phyloP scores from a whole-genome alignment of 64 coral and sea anemone species.

The Platygyra sinensis region DNA sequence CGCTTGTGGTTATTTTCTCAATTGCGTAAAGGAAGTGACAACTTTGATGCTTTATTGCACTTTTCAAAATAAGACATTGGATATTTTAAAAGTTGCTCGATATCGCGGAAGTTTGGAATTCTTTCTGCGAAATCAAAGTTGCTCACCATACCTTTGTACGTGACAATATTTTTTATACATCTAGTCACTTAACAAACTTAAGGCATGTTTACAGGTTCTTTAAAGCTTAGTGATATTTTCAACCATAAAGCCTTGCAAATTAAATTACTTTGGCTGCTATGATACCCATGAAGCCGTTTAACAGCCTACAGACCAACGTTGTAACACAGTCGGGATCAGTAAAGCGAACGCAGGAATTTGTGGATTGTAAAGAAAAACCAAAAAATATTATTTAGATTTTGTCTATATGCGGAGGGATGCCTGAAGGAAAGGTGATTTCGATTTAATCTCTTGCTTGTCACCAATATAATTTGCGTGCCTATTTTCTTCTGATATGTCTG shows the following conservation, averaged over 20 bases:
- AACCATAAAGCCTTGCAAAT: background rate
- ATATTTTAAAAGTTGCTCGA: constrained; percentile 28
- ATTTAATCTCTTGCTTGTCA: background rate
- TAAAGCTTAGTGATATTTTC: background rate
- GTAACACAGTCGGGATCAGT: no score
- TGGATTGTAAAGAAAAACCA: background rate
- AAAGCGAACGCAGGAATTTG: background rate
- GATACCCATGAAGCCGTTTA: background rate
- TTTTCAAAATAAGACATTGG: constrained; percentile 9
- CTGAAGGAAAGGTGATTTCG: background rate
- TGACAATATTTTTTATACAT: constrained; percentile 13
- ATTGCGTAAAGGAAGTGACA: constrained; percentile 1
- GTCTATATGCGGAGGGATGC: background rate
- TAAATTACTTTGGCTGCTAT: background rate
- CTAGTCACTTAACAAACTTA: background rate
- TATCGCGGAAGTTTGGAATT: background rate
- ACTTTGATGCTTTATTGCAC: background rate
- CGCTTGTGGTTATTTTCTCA: background rate
- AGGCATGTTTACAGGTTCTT: background rate
- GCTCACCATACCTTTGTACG: background rate
- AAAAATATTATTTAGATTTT: background rate
- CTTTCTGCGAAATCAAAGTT: background rate
- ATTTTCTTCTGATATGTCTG: no score
- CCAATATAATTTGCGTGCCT: background rate
- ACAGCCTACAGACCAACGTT: background rate